A percentile compares a stretch with the other conserved stretches of the same genome.
Evolutionary conservation across 2,797 vertebrate species (phyloP).

Genomic region (Sebastes steindachneri): DNA sequence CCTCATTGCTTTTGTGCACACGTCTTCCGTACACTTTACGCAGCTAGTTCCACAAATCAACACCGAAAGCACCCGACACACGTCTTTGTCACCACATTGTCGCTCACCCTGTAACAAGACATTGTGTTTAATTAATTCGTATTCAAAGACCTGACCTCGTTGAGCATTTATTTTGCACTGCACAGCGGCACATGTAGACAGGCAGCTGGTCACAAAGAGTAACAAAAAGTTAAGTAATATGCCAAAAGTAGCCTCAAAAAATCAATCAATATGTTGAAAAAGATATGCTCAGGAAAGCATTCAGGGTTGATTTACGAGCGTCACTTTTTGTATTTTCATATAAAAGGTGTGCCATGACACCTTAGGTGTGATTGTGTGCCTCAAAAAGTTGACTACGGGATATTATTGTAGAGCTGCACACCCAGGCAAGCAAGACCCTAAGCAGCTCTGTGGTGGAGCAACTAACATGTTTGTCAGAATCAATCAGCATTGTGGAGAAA

Average conservation of each 20-base stretch:
- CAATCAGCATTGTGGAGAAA: constrained; percentile 23
- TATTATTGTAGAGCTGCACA: neutral
- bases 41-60: constrained; percentile 10
- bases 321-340: neutral
- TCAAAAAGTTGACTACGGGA: constrained; percentile 35
- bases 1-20: neutral
- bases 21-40: neutral
- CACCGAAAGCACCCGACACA: neutral
- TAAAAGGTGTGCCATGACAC: constrained; percentile 18
- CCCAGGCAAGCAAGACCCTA: neutral
- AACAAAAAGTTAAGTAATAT: constrained; percentile 45
- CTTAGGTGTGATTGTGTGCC: constrained; percentile 12
- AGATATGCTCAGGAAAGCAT: constrained; percentile 17
- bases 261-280: constrained; percentile 19
- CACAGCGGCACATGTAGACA: constrained; percentile 11
- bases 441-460: constrained; percentile 15
- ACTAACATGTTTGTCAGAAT: constrained; percentile 40
- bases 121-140: neutral
- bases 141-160: constrained; percentile 4
- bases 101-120: neutral
- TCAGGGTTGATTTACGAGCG: neutral
- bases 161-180: neutral
- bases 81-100: neutral
- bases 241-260: constrained; percentile 4
- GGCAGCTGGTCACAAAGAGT: constrained; percentile 18